phyloP scores from a whole-genome alignment of 2,888 invertebrate genomes.

The Seladonia tumulorum region DNA sequence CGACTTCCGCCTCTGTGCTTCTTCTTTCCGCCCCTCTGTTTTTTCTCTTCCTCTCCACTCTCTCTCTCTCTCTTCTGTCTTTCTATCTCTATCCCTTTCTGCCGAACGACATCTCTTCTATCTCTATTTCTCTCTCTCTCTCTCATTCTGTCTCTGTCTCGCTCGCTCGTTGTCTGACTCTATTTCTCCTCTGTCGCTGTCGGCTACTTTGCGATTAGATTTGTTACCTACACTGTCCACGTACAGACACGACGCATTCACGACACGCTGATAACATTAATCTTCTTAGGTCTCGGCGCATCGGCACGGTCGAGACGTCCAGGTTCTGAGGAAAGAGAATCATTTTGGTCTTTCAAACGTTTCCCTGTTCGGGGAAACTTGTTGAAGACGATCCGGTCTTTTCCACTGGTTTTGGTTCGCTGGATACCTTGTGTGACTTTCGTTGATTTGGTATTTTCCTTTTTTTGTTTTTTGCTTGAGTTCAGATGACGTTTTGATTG shows the following conservation, averaged over 20 bases:
- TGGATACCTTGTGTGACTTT: not conserved
- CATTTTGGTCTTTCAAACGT: not conserved
- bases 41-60: not conserved
- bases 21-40: constrained; percentile 6
- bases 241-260: constrained; percentile 54
- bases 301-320: not conserved
- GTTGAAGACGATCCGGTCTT: not conserved
- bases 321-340: not conserved
- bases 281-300: constrained; percentile 5
- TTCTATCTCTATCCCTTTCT: constrained; percentile 18
- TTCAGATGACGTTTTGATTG: not conserved
- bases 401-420: not conserved
- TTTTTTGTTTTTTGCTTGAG: not conserved
- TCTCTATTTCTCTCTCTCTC: constrained; percentile 20
- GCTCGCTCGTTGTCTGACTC: constrained; percentile 3
- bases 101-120: not conserved
- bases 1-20: constrained; percentile 24
- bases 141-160: constrained; percentile 15
- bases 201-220: constrained; percentile 23
- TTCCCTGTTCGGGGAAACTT: not conserved
- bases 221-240: constrained; percentile 35
- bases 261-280: constrained; percentile 35
- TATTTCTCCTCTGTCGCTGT: constrained; percentile 15
- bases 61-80: not conserved
- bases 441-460: not conserved